Base-by-base conservation (phyloP, 2,797 vertebrate species). In the Phalanger gymnotis region DNA sequence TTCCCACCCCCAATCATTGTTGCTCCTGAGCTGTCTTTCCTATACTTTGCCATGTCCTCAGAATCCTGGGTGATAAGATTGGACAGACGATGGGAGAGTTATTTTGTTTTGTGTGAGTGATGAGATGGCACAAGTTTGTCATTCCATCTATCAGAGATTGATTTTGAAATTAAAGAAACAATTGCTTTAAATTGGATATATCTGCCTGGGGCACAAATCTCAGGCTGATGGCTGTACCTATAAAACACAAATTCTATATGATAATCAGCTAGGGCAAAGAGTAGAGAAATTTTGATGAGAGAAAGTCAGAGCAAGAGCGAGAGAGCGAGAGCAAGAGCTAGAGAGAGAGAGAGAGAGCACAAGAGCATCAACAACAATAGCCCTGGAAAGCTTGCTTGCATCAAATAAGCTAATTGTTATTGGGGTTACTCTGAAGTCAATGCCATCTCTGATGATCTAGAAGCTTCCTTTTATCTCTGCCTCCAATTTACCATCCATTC, bases 151-250 rank as follows among this genome's bases (percentile, higher is more conserved):
- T 97, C 96, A 97, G 40, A 90, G 90, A n/a, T 57, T 58, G 34
- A 61, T 56, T 93, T 94, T 93, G 92, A 96, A 96, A 97, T 96
- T 58, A 95, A 91, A 96, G 96, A 90, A 94, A 94, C 54, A 95
- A 52, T 96, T 73, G 51, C 93, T 93, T 96, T 92, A 61, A 87
- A 92, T 87, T 61, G 16, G 94, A 9, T 61, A 14, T 90, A 30
- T 95, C 53, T 95, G 56, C 94, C 95, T 90, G 30, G 53, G 96
- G 93, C 95, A 51, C 81, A 92, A 94, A 10, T 91, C 95, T 89
- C 95, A 92, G 93, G 55, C 90, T 95, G 93, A 92, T 81, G 54
- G 51, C 34, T 61, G 4, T 58, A 90, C 73, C 31, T 95, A 90
- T 56, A 57, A 96, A 94, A 96, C 81, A 66, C 22, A 97, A 94